Evolutionary conservation across 2,113 vertebrate genomes (phyloP), one percentile per base, ranked within the genome.

Genomic region (Jacana jacana): DNA sequence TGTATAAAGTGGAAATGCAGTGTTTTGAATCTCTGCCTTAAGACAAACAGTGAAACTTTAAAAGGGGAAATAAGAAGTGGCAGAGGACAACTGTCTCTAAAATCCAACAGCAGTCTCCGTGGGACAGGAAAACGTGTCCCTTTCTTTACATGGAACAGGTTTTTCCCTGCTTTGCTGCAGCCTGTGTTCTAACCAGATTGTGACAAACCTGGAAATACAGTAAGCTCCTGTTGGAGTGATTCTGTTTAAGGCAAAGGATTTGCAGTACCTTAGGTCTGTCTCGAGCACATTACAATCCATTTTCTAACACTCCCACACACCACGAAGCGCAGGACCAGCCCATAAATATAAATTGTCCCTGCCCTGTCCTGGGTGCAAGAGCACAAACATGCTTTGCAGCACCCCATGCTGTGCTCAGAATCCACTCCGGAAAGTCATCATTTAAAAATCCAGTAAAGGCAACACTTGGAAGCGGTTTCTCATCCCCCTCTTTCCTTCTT

Each of bases 41-140:
- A 97, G 94, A 97, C 89, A 96, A 97, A 96, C 66, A 96, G 81
- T 48, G 94, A 96, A 96, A 97, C 87, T 95, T 92, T 86, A 83
- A 96, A 97, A 95, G 77, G 85, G 87, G 89, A 91, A 97, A 94
- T 96, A 93, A 95, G 94, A 81, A 71, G 25, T 5, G 46, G 71
- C 81, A 89, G 82, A 93, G 82, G 97, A 91, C 82, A 93, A 44
- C 46, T 73, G 19, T 85, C 71, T 91, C 76, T 83, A 89, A 92
- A 96, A 93, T 61, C 87, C 63, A 58, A 70, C 17, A 84, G 73
- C 91, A 94, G 72, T 25, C 78, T 92, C 84, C 1, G 2, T 83
- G 87, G 81, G 81, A 81, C 77, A 73, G 77, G 48, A 85, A 58
- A 94, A 55, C 8, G 2, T 17, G 33, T 23, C 10, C 0, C 8